Conservation (phyloP, 2,797 vertebrate species). For the Capromys pilorides region DNA sequence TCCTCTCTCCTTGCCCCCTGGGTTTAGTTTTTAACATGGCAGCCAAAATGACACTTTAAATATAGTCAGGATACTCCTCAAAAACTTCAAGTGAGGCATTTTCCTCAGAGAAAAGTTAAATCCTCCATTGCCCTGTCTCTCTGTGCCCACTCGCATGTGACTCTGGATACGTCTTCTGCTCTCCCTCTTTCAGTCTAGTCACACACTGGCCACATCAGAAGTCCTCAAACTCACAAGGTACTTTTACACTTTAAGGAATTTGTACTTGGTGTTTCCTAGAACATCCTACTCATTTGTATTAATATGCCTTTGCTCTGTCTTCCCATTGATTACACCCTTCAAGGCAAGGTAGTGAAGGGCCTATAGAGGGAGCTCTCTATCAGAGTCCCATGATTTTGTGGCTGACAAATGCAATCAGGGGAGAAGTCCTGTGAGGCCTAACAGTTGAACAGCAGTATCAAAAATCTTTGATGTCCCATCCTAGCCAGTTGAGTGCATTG, state of each 20-base stretch:
- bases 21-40: neutral
- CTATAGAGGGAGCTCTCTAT: neutral
- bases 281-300: neutral
- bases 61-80: neutral
- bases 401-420: neutral
- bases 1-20: neutral
- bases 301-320: neutral
- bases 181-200: neutral
- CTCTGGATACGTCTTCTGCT: neutral
- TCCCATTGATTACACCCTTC: neutral
- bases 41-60: neutral
- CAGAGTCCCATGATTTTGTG: neutral
- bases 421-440: neutral
- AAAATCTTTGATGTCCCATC: neutral
- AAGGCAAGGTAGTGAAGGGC: neutral
- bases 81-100: neutral
- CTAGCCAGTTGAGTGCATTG: neutral
- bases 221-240: neutral
- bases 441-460: neutral
- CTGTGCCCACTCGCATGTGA: neutral
- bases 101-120: neutral
- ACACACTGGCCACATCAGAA: neutral
- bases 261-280: neutral
- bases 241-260: neutral
- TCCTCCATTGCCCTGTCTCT: neutral